Evolutionary conservation across 2,113 vertebrate genomes (phyloP), one percentile per base, ranked within the genome.

Genomic region (Oncorhynchus gorbuscha): DNA sequence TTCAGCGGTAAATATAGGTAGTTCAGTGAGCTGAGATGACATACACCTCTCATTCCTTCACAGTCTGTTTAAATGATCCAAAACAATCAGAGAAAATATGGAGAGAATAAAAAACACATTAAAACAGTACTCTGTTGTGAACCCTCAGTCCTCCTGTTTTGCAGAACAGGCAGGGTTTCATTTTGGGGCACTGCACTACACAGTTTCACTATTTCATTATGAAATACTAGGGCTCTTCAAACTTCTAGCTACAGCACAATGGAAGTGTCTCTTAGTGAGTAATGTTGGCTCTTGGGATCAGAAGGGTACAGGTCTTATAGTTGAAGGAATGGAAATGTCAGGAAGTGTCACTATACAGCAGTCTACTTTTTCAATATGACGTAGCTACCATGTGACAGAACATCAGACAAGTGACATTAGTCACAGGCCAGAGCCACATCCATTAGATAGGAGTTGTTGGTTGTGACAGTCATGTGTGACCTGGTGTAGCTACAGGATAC

Each of bases 1-100:
- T 99, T 99, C 96, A 99, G 95, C 94, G 90, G 94, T 97, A 99
- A 99, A 98, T 98, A 97, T 97, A 98, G 96, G 96, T 98, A 97
- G 97, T 97, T 97, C 96, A 96, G 96, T 98, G 96, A 97, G 95
- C 95, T 93, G 95, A 94, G 95, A 92, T 95, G 96, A 96, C 96
- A 95, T 90, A 94, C 94, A 92, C 93, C 92, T 93, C 94, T 93
- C 93, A 88, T 87, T 96, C 88, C 94, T 90, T 91, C 92, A 93
- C 92, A 94, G 94, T 95, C 94, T 95, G 94, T 95, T 95, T 97
- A 97, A 97, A 97, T 97, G 96, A 96, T 96, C 94, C 93, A 94
- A 92, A 93, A 92, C 91, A 94, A 81, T 80, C 76, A 82, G 69
- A 79, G 90, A 89, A 94, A 93, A 89, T 81, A 83, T 84, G 89